Base-by-base conservation (phyloP, 1,140 invertebrate species). In the Drosophila ohnishii region DNA sequence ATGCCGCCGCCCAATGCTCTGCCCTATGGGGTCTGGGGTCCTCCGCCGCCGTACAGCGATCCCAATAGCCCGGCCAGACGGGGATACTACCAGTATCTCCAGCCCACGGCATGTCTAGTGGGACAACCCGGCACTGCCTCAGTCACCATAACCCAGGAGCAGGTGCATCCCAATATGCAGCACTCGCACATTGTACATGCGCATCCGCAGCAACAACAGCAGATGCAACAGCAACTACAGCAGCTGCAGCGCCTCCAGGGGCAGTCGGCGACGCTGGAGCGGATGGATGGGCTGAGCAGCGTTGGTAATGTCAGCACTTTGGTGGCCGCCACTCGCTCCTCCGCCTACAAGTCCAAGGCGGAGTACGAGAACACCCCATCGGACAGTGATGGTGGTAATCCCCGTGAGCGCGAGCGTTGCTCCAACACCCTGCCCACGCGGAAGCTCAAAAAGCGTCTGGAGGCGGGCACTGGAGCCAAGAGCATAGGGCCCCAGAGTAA, bases 21-120 rank as follows among this genome's bases (percentile, higher is more conserved):
- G 50, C 91, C 91, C 35, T 92, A 92, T 42, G 90, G 90, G 62
- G 89, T 95, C 14, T 96, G 95, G 95, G 95, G 95, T 16, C 95
- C 95, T 14, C 95, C 95, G 11, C 95, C 95, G 3, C 95, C 95
- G 0, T 96, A 96, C 81, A 95, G 95, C 53, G 95, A 95, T 78
- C 95, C 95, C 5, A 95, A 95, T 65, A 95, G 94, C 82, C 94
- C 94, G 3, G 94, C 94, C 0, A 91, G 94, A 63, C 89, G 91
- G 7, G 90, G 87, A 4, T 91, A 91, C 65, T 92, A 92, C 70
- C 91, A 91, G 45, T 92, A 92, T 70, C 73, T 92, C n/a, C 90
- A 92, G 71, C 88, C 88, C 9, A 73, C 78, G 22, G 74, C 71
- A 0, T 81, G 81, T 25, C 72, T 78, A 34, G 45, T 63, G 37